Conservation (phyloP, 2,888 invertebrate species). For the Corythucha ciliata region DNA sequence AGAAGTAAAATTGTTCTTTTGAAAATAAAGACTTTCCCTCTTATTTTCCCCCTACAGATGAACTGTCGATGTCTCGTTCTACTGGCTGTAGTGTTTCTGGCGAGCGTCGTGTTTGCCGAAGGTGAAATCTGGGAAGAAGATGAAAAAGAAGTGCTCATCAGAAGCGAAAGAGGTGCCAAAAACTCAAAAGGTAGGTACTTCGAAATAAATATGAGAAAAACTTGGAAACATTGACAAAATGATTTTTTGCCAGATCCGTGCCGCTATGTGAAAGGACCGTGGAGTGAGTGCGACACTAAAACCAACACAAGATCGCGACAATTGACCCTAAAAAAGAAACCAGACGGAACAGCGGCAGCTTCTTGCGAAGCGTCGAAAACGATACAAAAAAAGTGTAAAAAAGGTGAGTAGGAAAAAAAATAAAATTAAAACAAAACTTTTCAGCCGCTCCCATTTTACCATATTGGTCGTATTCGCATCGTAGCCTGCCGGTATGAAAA, state of each 20-base stretch:
- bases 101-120: conserved; percentile 48
- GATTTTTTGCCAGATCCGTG: conserved; percentile 43
- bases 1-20: neutral
- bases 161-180: conserved; percentile 70
- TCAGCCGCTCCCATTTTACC: neutral
- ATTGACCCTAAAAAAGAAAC: conserved; percentile 69
- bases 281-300: conserved; percentile 80
- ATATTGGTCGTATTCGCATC: no score
- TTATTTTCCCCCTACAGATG: conserved; percentile 28
- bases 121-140: conserved; percentile 72
- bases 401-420: conserved; percentile 56
- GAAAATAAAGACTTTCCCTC: neutral
- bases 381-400: conserved; percentile 86
- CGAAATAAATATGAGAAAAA: neutral
- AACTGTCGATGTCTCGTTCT: conserved; percentile 33
- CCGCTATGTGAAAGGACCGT: conserved; percentile 75
- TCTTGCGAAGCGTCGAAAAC: conserved; percentile 74
- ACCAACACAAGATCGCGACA: conserved; percentile 73
- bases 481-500: conserved; percentile 82
- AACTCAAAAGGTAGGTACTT: conserved; percentile 49
- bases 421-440: no score
- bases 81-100: conserved; percentile 41
- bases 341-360: conserved; percentile 50
- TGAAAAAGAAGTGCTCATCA: conserved; percentile 67
- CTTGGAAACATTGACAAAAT: neutral